These are phyloP conservation scores for Macaria liturata DNA, from an alignment of 2,888 invertebrate species.

Conservation along the genomic window DNA sequence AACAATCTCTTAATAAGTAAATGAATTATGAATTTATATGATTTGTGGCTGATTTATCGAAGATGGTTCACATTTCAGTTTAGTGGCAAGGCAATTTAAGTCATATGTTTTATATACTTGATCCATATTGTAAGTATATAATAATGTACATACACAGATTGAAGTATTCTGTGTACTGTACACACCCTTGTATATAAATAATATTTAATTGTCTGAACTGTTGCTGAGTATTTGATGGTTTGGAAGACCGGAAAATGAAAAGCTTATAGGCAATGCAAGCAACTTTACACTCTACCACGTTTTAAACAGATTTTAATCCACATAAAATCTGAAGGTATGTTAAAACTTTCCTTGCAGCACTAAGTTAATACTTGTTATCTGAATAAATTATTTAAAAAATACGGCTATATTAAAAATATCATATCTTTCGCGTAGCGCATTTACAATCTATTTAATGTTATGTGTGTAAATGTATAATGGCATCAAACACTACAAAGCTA, in stretches of 20 bases:
- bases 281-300: not conserved
- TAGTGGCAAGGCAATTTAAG: no score
- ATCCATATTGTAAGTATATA: no score
- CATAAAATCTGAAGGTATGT: constrained; percentile 2
- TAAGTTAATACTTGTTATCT: constrained; percentile 43
- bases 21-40: constrained; percentile 52
- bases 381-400: constrained; percentile 42
- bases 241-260: no score
- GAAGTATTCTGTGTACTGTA: no score
- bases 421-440: constrained; percentile 32
- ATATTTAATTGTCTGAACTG: no score
- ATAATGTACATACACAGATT: no score
- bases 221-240: no score
- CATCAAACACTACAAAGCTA: constrained; percentile 71
- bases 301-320: not conserved
- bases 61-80: constrained; percentile 26
- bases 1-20: constrained; percentile 25
- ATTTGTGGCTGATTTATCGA: constrained; percentile 27
- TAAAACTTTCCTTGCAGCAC: constrained; percentile 15
- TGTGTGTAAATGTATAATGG: constrained; percentile 57
- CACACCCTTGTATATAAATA: no score
- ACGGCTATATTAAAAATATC: constrained; percentile 47
- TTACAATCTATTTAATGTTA: constrained; percentile 41
- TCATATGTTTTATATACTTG: no score
- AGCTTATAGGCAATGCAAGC: not conserved